Conservation (phyloP, 1,140 invertebrate species). For the Lepidurus packardi region DNA sequence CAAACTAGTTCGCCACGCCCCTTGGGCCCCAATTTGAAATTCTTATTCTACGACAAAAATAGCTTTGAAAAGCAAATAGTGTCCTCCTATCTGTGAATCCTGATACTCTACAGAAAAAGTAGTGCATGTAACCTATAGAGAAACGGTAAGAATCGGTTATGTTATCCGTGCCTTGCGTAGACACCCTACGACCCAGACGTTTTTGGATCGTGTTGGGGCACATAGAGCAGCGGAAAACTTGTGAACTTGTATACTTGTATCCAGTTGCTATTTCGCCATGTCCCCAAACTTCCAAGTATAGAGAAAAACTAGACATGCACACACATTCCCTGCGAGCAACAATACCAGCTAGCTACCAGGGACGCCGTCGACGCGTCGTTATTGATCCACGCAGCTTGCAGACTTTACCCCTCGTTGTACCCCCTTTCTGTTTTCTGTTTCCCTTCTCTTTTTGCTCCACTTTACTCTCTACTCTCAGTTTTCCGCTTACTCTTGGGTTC, state of each 20-base stretch:
- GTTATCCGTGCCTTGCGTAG: background rate
- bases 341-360: background rate
- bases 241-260: background rate
- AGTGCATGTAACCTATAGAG: background rate
- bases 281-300: background rate
- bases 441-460: background rate
- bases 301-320: background rate
- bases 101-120: too few species aligned
- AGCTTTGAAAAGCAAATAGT: too few species aligned
- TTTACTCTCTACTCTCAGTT: background rate
- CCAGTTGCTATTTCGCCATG: background rate
- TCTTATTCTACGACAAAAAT: too few species aligned
- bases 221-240: background rate
- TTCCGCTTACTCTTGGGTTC: background rate
- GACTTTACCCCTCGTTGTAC: background rate
- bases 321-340: background rate
- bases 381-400: slow-evolving; percentile 21
- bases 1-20: background rate
- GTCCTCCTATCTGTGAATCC: too few species aligned
- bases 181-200: background rate
- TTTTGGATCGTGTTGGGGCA: background rate
- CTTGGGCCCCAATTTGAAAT: background rate
- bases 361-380: slow-evolving; percentile 20
- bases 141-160: background rate
- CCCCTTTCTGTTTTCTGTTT: background rate